Evolutionary conservation across 2,113 vertebrate species (phyloP).

Genomic region (Australoheros scitulus): DNA sequence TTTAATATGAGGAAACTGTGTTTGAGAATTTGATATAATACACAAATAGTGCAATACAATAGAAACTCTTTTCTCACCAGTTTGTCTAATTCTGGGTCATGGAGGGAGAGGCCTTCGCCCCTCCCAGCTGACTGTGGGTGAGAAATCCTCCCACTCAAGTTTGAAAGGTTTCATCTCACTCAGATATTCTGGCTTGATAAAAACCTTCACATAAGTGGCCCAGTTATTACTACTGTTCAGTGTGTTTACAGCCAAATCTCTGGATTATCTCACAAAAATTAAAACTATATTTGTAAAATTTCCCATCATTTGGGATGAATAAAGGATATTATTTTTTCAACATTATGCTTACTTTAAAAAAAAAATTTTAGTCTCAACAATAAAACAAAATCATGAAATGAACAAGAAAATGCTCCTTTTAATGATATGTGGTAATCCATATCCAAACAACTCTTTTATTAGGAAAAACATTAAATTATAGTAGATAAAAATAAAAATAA

Average conservation of each 20-base stretch:
- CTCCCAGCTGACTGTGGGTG: neutral
- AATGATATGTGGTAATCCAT: neutral
- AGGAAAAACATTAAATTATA: neutral
- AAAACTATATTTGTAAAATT: neutral
- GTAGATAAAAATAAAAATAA: neutral
- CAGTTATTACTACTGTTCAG: neutral
- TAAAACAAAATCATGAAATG: neutral
- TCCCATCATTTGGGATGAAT: too few relatives aligned
- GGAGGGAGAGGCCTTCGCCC: neutral
- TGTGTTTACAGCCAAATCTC: neutral
- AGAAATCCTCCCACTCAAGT: neutral
- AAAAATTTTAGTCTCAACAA: neutral
- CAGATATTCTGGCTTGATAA: neutral
- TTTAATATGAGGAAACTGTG: neutral
- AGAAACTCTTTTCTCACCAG: neutral
- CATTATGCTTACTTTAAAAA: neutral
- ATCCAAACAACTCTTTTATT: neutral
- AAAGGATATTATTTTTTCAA: neutral
- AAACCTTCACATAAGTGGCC: neutral
- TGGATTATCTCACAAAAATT: neutral
- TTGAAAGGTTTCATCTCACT: neutral
- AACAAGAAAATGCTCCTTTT: neutral
- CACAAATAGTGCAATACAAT: neutral
- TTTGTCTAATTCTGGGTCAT: neutral
- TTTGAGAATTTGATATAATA: neutral